A percentile compares a stretch with the other conserved stretches of the same genome.
These are phyloP conservation scores for Oncorhynchus gorbuscha DNA, from an alignment of 2,113 vertebrate genomes.

Conservation along the genomic window DNA sequence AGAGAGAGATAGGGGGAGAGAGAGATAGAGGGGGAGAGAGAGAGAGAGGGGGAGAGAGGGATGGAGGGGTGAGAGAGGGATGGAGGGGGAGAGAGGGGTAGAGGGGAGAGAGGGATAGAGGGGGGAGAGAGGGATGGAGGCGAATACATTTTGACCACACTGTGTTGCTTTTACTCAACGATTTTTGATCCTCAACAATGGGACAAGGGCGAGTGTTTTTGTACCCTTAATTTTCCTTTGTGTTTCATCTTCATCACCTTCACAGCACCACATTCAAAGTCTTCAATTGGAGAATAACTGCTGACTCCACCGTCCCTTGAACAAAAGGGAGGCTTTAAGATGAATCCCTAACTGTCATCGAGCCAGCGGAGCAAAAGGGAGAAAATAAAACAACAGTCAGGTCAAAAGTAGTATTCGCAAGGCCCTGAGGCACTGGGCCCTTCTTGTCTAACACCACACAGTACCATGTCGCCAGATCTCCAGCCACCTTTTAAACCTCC, in stretches of 20 bases:
- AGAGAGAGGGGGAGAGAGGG: no score
- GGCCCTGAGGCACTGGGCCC: conserved; percentile 46
- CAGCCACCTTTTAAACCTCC: conserved; percentile 35
- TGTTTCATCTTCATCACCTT: conserved; percentile 76
- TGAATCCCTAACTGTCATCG: conserved; percentile 30
- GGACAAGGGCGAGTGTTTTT: conserved; percentile 81
- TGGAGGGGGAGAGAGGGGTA: conserved; percentile 17
- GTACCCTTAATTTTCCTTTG: conserved; percentile 79
- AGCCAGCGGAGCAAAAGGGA: conserved; percentile 38
- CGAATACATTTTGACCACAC: conserved; percentile 83
- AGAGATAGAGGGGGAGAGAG: no score
- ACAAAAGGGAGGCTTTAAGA: conserved; percentile 54
- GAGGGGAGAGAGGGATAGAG: conserved; percentile 26
- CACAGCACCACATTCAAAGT: conserved; percentile 61
- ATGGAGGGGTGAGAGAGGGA: no score
- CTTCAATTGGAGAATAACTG: conserved; percentile 66
- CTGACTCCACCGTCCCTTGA: conserved; percentile 63
- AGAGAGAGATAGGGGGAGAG: no score
- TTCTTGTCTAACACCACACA: conserved; percentile 33
- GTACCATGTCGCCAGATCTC: conserved; percentile 26
- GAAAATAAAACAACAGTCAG: conserved; percentile 44
- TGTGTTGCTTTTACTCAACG: conserved; percentile 81
- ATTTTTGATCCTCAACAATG: conserved; percentile 86
- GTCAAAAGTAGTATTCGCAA: conserved; percentile 59
- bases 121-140: conserved; percentile 59